A percentile compares a stretch with the other conserved stretches of the same genome.
These are phyloP conservation scores for Cyrtorhinus lividipennis DNA, from an alignment of 1,140 invertebrate species.

Conservation along the genomic window DNA sequence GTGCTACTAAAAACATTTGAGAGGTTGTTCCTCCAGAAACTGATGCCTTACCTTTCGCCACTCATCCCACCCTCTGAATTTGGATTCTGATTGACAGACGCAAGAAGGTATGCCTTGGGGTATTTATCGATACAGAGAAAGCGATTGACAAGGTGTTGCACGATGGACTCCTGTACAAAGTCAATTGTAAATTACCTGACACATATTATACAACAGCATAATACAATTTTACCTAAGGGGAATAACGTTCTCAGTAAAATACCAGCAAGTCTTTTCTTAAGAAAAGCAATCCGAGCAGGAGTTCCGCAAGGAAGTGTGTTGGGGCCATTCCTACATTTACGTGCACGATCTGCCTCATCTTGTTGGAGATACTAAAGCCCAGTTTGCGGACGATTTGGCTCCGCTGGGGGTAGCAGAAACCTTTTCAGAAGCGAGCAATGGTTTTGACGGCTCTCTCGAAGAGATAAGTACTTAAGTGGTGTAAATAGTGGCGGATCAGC, in stretches of 20 bases:
- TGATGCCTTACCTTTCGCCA: neutral
- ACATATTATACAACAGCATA: neutral
- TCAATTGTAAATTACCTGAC: neutral
- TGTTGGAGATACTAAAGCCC: slow-evolving; percentile 23
- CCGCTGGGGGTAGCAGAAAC: slow-evolving; percentile 20
- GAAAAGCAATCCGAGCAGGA: slow-evolving; percentile 13
- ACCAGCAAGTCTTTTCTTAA: neutral
- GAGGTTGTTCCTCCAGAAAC: neutral
- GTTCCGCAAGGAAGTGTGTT: slow-evolving; percentile 29
- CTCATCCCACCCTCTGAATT: neutral
- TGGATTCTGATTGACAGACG: neutral
- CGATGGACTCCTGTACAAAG: neutral
- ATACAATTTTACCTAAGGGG: neutral
- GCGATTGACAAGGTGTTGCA: neutral
- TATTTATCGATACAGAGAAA: slow-evolving; percentile 8
- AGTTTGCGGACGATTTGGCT: slow-evolving; percentile 28
- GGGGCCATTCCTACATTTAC: slow-evolving; percentile 26
- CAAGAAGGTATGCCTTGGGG: neutral
- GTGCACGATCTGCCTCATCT: slow-evolving; percentile 27
- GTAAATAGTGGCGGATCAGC: slow-evolving; percentile 26
- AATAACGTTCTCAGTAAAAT: slow-evolving; percentile 3
- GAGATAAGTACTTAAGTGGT: slow-evolving; percentile 23
- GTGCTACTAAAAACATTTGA: slow-evolving; percentile 20
- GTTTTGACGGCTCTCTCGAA: slow-evolving; percentile 23
- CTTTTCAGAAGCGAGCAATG: slow-evolving; percentile 18